Evolutionary conservation across 2,113 vertebrate genomes (phyloP), one percentile per base, ranked within the genome.

Genomic region (Crotalus tigris): DNA sequence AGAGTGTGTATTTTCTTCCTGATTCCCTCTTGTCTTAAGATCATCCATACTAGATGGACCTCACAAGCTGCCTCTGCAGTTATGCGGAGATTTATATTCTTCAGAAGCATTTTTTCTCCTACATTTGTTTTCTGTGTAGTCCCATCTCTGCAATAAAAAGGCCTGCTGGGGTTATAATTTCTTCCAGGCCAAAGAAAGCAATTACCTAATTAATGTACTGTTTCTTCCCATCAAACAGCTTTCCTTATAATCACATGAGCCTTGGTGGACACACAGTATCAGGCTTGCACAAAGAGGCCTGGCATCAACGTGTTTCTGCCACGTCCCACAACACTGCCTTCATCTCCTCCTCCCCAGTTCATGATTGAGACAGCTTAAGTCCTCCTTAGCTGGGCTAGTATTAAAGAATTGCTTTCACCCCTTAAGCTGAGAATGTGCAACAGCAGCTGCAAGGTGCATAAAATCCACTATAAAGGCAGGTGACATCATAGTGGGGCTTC

Each of bases 161-260:
- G 21, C 44, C 88, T 90, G 29, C 88, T 44, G 33, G 75, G 69
- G 23, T 86, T 61, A 93, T 89, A 33, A 57, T 90, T 90, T 86
- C 92, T 89, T 49, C 46, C 13, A 90, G 88, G 55, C 88, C 92
- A 93, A 90, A 90, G 54, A 93, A 93, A 93, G 53, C 88, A 93
- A 86, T 39, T 59, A 58, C 57, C n/a, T 93, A 93, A 93, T 93
- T 93, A 93, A 81, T 90, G n/a, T 46, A 44, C 88, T 90, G 92
- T 93, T 90, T 90, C 39, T 86, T 90, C 92, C 59, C 88, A 86
- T 44, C 85, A 59, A 93, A 93, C 90, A 86, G 87, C 86, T 92
- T 29, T 92, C 49, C 87, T 55, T 64, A 55, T 55, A 17, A 49
- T 54, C 75, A 61, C 85, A n/a, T 26, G 29, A 53, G 44, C 44